Percentiles rank a stretch among this genome's conserved stretches.
Evolutionary conservation across 1,140 invertebrate species (phyloP).

Genomic region (Oreohelix idahoensis): DNA sequence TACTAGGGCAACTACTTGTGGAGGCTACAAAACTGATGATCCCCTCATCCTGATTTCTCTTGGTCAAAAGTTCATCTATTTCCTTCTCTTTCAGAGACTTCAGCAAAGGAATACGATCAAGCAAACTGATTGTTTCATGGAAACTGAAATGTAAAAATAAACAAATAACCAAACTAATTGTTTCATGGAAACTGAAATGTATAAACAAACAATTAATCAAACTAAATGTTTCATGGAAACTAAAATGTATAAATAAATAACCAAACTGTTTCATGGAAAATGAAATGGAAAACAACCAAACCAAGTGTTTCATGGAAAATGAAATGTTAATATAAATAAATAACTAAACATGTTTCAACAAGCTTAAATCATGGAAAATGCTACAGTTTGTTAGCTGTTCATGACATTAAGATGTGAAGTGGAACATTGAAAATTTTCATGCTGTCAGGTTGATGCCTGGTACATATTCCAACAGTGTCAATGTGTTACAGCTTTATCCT

Average conservation of each 20-base stretch:
- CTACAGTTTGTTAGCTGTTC: too few species aligned
- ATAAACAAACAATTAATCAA: slow-evolving; percentile 12
- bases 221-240: background rate
- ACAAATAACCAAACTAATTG: slow-evolving; percentile 7
- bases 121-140: slow-evolving; percentile 10
- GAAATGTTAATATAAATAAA: background rate
- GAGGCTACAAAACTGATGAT: slow-evolving; percentile 20
- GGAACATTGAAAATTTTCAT: too few species aligned
- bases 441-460: too few species aligned
- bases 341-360: too few species aligned
- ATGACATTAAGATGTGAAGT: too few species aligned
- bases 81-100: slow-evolving; percentile 12
- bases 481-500: too few species aligned
- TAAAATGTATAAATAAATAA: background rate
- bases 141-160: background rate
- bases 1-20: background rate
- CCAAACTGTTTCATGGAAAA: background rate
- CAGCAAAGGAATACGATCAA: slow-evolving; percentile 33
- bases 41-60: background rate
- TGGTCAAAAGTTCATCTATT: background rate
- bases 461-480: too few species aligned
- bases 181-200: slow-evolving; percentile 3
- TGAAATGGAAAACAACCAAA: slow-evolving; percentile 4
- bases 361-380: too few species aligned
- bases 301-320: background rate